Percentiles rank a stretch among this genome's conserved stretches.
These are phyloP conservation scores for Lutjanus argentimaculatus DNA, from an alignment of 2,797 vertebrate genomes.

Conservation along the genomic window DNA sequence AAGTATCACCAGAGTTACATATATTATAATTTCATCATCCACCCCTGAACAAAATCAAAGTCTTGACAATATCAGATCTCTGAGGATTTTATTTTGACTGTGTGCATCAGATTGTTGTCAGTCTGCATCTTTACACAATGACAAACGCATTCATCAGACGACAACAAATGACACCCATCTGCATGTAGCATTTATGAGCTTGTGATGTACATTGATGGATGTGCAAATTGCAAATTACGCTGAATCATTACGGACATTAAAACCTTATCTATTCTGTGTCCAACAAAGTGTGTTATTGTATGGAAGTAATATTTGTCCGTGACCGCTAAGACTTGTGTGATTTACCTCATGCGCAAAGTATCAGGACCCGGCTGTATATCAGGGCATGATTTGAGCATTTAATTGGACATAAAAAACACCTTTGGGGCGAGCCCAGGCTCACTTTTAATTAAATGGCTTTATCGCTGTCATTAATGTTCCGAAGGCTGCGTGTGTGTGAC, in stretches of 20 bases:
- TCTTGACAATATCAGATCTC: neutral
- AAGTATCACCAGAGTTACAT: too few species aligned
- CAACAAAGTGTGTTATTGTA: slow-evolving; percentile 29
- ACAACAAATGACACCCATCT: slow-evolving; percentile 39
- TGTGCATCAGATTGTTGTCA: slow-evolving; percentile 30
- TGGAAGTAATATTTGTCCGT: neutral
- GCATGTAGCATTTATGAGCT: slow-evolving; percentile 25
- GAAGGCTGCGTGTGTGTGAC: slow-evolving; percentile 39
- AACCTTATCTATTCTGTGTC: slow-evolving; percentile 7
- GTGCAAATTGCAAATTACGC: slow-evolving; percentile 18
- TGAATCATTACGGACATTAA: slow-evolving; percentile 21
- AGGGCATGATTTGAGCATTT: slow-evolving; percentile 65
- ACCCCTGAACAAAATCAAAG: too few species aligned
- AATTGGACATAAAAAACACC: slow-evolving; percentile 73
- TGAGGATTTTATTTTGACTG: slow-evolving; percentile 7
- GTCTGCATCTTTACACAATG: slow-evolving; percentile 5
- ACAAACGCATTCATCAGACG: slow-evolving; percentile 44
- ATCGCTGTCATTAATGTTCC: slow-evolving; percentile 65
- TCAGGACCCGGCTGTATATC: slow-evolving; percentile 47
- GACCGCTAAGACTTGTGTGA: slow-evolving; percentile 25
- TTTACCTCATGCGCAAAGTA: slow-evolving; percentile 33
- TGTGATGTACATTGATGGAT: slow-evolving; percentile 11
- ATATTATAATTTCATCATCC: too few species aligned
- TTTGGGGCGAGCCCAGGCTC: slow-evolving; percentile 48
- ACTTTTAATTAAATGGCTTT: slow-evolving; percentile 80